A percentile compares a stretch with the other conserved stretches of the same genome.
These are phyloP conservation scores for Myathropa florea DNA, from an alignment of 2,888 invertebrate genomes.

Conservation along the genomic window DNA sequence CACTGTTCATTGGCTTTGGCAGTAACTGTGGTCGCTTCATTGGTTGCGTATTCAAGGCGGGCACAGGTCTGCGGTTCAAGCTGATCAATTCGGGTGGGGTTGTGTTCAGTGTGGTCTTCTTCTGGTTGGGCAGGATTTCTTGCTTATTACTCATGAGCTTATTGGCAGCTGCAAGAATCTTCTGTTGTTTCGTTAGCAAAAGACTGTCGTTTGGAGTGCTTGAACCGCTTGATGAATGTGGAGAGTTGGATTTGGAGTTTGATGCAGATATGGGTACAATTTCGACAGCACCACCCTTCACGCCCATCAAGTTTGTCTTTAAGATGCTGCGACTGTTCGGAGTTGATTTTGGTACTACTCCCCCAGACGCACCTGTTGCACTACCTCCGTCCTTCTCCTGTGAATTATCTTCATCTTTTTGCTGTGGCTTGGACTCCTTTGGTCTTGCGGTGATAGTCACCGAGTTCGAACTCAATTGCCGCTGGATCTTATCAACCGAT, in stretches of 20 bases:
- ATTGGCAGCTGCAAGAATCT: conserved; percentile 77
- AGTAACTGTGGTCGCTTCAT: conserved; percentile 75
- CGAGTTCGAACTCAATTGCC: conserved; percentile 78
- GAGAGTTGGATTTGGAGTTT: conserved; percentile 48
- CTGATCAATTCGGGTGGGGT: conserved; percentile 84
- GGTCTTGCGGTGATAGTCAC: conserved; percentile 80
- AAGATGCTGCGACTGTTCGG: conserved; percentile 78
- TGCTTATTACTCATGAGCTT: conserved; percentile 75
- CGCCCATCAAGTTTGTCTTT: conserved; percentile 76
- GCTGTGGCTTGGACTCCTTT: conserved; percentile 46
- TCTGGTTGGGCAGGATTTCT: conserved; percentile 70
- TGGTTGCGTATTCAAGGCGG: conserved; percentile 75
- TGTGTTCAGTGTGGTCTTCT: conserved; percentile 73
- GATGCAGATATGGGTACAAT: conserved; percentile 75
- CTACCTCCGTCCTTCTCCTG: conserved; percentile 55
- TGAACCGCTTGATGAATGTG: conserved; percentile 43
- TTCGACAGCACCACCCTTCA: conserved; percentile 74
- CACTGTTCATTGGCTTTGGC: conserved; percentile 68
- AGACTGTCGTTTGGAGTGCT: conserved; percentile 42
- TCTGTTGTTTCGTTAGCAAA: conserved; percentile 77
- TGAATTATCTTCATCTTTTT: conserved; percentile 28
- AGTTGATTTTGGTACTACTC: conserved; percentile 51
- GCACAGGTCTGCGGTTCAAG: conserved; percentile 81
- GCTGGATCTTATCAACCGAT: conserved; percentile 78
- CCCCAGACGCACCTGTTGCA: conserved; percentile 41